Evolutionary conservation across 2,888 invertebrate genomes (phyloP), one percentile per base, ranked within the genome.

Genomic region (Leptopilina myrica): DNA sequence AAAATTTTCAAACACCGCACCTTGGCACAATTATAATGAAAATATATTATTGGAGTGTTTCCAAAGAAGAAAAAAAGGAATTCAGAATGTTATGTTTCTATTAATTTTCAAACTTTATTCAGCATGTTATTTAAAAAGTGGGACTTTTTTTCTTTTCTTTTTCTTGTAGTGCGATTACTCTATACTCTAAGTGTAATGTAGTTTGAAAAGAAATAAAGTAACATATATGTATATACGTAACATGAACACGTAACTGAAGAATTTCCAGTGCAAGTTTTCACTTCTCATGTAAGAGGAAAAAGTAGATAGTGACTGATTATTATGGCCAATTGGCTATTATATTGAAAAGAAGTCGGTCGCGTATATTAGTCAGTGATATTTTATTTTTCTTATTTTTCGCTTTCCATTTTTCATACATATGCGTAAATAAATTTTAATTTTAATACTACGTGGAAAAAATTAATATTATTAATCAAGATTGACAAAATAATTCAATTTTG

Each of bases 251-350:
- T 73, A 73, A 73, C 73, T 73, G 33, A 56, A 80, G 77, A 43
- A 62, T 73, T 81, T 81, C 79, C 79, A 78, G 65, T 56, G 64
- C 73, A 26, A 69, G 67, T 85, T 85, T 85, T 85, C 85, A 83
- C 83, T 85, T 85, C 79, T 78, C 67, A 65, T 77, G 81, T 64
- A 69, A 76, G 62, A 73, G 56, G 73, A 73, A 75, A 67, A 64
- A 53, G 65, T 79, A 77, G 56, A 14, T 56, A 64, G 64, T 53
- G 20, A 53, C 59, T 49, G 75, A 76, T 80, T 81, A 80, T 82
- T 81, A 78, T 78, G 79, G 62, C 79, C 77, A 76, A 81, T 78
- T 80, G 64, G 62, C 69, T 77, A 67, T 79, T 62, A 62, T 78
- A 81, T 81, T 69, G 79, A 62, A 76, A 64, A 76, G 75, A 78